These are phyloP conservation scores for Siphamia tubifer DNA, from an alignment of 2,113 vertebrate species.

Conservation along the genomic window DNA sequence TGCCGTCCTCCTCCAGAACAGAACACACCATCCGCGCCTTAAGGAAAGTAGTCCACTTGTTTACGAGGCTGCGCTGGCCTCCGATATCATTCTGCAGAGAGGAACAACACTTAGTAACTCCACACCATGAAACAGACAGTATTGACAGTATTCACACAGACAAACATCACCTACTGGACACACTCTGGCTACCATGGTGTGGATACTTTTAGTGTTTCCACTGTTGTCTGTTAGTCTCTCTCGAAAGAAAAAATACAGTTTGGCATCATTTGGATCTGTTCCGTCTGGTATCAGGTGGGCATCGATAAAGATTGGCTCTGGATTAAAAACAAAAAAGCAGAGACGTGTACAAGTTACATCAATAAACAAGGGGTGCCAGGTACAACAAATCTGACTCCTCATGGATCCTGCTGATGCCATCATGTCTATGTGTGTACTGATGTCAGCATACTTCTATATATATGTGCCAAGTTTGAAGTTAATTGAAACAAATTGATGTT, in stretches of 20 bases:
- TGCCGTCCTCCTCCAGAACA: conserved; percentile 93
- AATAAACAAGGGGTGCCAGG: too few species aligned
- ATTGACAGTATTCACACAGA: background rate
- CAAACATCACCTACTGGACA: conserved; percentile 88
- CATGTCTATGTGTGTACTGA: too few species aligned
- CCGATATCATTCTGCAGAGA: conserved; percentile 88
- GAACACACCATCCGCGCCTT: conserved; percentile 97
- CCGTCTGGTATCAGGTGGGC: conserved; percentile 95
- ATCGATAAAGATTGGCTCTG: conserved; percentile 95
- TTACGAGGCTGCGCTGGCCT: conserved; percentile 96
- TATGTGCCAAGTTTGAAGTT: too few species aligned
- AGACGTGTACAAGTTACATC: background rate
- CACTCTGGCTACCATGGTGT: conserved; percentile 96
- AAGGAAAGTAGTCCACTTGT: conserved; percentile 98
- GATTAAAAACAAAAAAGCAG: background rate
- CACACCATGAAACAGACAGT: background rate
- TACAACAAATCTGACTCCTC: too few species aligned
- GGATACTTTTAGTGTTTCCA: conserved; percentile 92
- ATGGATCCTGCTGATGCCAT: too few species aligned
- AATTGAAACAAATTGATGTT: too few species aligned
- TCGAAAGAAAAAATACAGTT: conserved; percentile 96
- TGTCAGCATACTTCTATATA: too few species aligned
- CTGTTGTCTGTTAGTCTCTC: conserved; percentile 92
- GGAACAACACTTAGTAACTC: background rate
- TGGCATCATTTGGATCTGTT: conserved; percentile 93